Evolutionary conservation across 2,888 invertebrate genomes (phyloP).

Genomic region (Cantharis nigra): DNA sequence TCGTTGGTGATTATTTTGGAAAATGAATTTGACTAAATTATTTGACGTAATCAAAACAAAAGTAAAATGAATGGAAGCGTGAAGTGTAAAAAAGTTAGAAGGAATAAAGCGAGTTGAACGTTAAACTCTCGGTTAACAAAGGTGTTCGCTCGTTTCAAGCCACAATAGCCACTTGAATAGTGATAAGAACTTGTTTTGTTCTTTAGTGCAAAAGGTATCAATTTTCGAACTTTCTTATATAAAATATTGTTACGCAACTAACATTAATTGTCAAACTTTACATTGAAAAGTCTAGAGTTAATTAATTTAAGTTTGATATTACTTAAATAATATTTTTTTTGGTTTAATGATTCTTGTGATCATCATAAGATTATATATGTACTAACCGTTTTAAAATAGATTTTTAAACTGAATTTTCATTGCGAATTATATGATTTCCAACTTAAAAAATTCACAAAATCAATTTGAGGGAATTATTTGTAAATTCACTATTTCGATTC

Average conservation of each 20-base stretch:
- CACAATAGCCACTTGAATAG: conserved; percentile 22
- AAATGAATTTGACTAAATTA: conserved; percentile 17
- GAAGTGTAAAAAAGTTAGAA: conserved; percentile 24
- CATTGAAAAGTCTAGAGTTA: not conserved
- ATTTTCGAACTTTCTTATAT: conserved; percentile 16
- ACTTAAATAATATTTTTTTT: not conserved
- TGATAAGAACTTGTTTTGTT: conserved; percentile 22
- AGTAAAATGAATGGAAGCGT: conserved; percentile 23
- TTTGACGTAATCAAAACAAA: conserved; percentile 22
- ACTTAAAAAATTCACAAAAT: too few species aligned
- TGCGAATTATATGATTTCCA: too few species aligned
- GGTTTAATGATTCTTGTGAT: too few species aligned
- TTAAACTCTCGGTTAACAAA: conserved; percentile 18
- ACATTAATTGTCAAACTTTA: not conserved
- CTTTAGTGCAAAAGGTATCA: conserved; percentile 15
- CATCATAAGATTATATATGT: too few species aligned
- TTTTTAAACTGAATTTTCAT: too few species aligned
- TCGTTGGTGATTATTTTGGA: not conserved
- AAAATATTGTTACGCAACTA: conserved; percentile 2
- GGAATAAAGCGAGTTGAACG: conserved; percentile 18
- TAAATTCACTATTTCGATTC: too few species aligned
- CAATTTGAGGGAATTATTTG: too few species aligned
- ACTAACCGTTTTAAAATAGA: too few species aligned
- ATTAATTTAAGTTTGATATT: not conserved
- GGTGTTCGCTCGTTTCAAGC: conserved; percentile 14